phyloP scores from a whole-genome alignment of 2,797 vertebrate genomes.

The Pogonophryne albipinna region DNA sequence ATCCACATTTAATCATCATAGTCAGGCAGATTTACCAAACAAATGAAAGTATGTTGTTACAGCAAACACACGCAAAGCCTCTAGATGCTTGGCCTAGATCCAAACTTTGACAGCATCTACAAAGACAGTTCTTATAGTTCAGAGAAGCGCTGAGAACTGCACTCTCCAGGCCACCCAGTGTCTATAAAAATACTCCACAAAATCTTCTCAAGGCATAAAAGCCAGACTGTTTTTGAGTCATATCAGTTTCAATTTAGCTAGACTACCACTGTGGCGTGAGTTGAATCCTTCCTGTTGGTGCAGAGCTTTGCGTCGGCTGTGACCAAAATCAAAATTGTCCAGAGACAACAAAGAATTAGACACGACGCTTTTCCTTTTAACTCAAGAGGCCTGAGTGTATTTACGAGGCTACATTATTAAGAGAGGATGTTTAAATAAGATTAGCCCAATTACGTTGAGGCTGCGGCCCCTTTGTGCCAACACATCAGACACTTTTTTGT shows the following conservation, averaged over 20 bases:
- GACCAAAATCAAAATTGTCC: slow-evolving; percentile 47
- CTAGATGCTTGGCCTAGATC: slow-evolving; percentile 68
- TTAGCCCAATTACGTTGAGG: slow-evolving; percentile 27
- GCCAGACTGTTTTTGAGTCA: slow-evolving; percentile 38
- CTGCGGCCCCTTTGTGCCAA: slow-evolving; percentile 40
- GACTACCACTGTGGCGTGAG: slow-evolving; percentile 18
- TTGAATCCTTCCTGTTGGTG: slow-evolving; percentile 64
- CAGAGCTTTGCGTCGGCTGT: slow-evolving; percentile 48
- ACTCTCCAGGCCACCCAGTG: slow-evolving; percentile 59
- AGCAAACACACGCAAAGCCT: slow-evolving; percentile 48
- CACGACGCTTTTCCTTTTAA: slow-evolving; percentile 47
- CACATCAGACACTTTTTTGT: slow-evolving; percentile 37
- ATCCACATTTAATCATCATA: slow-evolving; percentile 31
- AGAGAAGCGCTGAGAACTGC: slow-evolving; percentile 42
- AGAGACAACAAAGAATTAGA: slow-evolving; percentile 46
- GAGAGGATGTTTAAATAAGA: slow-evolving; percentile 39
- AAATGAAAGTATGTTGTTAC: slow-evolving; percentile 51
- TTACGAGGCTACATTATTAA: slow-evolving; percentile 47
- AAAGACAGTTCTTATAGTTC: slow-evolving; percentile 40
- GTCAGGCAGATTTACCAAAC: slow-evolving; percentile 52
- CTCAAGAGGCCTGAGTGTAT: slow-evolving; percentile 37
- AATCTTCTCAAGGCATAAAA: slow-evolving; percentile 36
- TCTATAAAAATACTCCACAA: slow-evolving; percentile 35
- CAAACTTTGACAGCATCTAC: slow-evolving; percentile 65
- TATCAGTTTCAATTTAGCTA: slow-evolving; percentile 46